Evolutionary conservation across 2,888 invertebrate genomes (phyloP), one percentile per base, ranked within the genome.

Genomic region (Venusia cambrica): DNA sequence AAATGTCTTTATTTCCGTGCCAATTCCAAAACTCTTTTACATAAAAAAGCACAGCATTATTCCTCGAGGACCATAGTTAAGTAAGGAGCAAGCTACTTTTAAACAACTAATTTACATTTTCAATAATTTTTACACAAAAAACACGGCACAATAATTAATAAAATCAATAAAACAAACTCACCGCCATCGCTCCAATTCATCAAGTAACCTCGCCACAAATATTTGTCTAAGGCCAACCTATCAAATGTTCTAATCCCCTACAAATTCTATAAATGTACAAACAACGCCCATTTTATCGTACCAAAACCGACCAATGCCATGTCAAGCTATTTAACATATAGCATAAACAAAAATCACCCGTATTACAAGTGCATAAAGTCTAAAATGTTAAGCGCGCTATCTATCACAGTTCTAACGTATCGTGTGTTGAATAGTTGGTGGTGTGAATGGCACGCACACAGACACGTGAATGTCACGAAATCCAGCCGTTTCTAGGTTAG

Each of bases 401-500:
- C 35, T 36, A 37, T 22, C 14, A 9, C 30, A 15, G 26, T 42
- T 42, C 42, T 36, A 40, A 20, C 24, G 31, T 38, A 31, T 42
- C 61, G 62, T 52, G 56, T 67, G 67, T 65, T 62, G 57, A 57
- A 73, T 64, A 56, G 51, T 59, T 54, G 62, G 57, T 56, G 52
- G 62, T 67, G 69, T 67, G 71, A 29, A 29, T 35, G 68, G 58
- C 60, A 58, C 73, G 65, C 75, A 69, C 73, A 67, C 54, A 58
- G 48, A 46, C 58, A 37, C 53, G 48, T 61, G 68, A 76, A 73
- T 84, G 84, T 84, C 85, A 84, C 84, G 80, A 85, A 84, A 84
- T 81, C 75, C 62, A 77, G 69, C 72, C 64, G 81, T 80, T 84
- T 83, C 76, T 85, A 85, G 85, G 85, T 83, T 85, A 81, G 72